Evolutionary conservation across 2,113 vertebrate species (phyloP).

Genomic region (Xiphorhynchus elegans): DNA sequence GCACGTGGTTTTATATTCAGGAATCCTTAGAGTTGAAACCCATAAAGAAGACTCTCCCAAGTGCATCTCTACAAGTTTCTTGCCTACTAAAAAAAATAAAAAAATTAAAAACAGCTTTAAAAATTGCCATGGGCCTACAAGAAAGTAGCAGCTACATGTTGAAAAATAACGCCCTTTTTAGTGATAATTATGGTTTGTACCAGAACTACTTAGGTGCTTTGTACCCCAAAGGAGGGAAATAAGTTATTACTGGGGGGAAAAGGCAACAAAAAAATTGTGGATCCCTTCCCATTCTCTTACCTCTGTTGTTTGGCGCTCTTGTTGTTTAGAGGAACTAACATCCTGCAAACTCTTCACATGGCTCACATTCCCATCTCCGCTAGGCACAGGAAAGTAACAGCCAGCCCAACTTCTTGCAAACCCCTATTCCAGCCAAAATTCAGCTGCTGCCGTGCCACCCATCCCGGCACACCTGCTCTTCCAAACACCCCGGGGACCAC

Average conservation of each 20-base stretch:
- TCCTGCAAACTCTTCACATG: neutral
- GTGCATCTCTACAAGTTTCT: neutral
- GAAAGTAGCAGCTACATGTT: neutral
- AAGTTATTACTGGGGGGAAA: neutral
- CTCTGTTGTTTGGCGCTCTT: neutral
- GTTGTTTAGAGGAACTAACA: neutral
- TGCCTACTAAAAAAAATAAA: neutral
- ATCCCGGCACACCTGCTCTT: neutral
- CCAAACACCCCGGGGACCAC: accelerated
- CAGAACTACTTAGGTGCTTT: neutral
- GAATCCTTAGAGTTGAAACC: neutral
- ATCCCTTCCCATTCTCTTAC: neutral
- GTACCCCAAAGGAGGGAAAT: neutral
- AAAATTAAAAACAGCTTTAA: neutral
- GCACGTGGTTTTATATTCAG: neutral
- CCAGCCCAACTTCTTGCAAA: neutral
- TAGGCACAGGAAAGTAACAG: neutral
- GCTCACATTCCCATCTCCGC: neutral
- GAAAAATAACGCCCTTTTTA: neutral
- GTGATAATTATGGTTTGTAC: neutral
- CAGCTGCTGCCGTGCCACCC: accelerated
- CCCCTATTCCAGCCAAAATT: neutral
- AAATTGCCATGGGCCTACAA: neutral
- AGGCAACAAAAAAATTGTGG: accelerated
- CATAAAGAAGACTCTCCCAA: neutral